Conservation (phyloP, 2,888 invertebrate species). For the Carterocephalus palaemon region DNA sequence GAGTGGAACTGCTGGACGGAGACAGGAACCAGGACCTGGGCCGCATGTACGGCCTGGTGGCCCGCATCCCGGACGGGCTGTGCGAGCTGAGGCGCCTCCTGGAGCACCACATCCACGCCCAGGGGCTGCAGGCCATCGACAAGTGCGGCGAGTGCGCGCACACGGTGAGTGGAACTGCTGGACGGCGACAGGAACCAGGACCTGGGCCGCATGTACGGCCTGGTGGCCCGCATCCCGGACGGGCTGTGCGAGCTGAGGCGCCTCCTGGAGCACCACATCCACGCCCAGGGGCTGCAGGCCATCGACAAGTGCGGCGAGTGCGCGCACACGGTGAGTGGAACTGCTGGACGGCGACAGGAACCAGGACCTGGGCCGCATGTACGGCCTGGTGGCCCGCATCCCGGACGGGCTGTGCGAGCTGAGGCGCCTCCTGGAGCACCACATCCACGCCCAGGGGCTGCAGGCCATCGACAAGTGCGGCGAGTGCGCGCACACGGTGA, state of each 20-base stretch:
- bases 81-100: constrained; percentile 91
- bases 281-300: constrained; percentile 93
- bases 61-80: constrained; percentile 94
- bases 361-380: constrained; percentile 97
- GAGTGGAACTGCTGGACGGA: too few relatives aligned
- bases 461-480: constrained; percentile 97
- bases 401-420: constrained; percentile 94
- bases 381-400: constrained; percentile 93
- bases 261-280: constrained; percentile 95
- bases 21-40: constrained; percentile 96
- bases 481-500: constrained; percentile 91
- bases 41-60: constrained; percentile 96
- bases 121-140: constrained; percentile 95
- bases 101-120: constrained; percentile 95
- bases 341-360: too few relatives aligned
- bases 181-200: too few relatives aligned
- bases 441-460: constrained; percentile 94
- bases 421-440: constrained; percentile 91
- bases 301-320: constrained; percentile 96
- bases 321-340: constrained; percentile 86
- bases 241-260: constrained; percentile 93
- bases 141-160: constrained; percentile 95
- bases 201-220: constrained; percentile 95
- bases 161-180: constrained; percentile 83
- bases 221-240: constrained; percentile 95